Percentiles rank a stretch among this genome's conserved stretches.
Conservation (phyloP, 2,888 invertebrate species). For the Galerucella nymphaeae region DNA sequence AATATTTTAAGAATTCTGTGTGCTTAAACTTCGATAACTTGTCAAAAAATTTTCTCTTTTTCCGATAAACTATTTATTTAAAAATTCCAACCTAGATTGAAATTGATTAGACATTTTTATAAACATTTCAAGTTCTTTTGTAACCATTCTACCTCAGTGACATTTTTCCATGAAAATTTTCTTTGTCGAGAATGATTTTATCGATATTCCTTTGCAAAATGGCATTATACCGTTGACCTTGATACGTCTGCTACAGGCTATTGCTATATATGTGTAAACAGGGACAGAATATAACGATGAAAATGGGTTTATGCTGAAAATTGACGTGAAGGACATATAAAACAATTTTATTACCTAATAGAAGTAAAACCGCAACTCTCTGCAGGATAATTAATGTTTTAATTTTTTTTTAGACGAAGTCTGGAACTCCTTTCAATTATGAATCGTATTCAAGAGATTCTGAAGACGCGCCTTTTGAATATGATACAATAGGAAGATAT, state of each 20-base stretch:
- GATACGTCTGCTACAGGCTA: background rate
- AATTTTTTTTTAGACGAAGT: conserved; percentile 18
- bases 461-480: conserved; percentile 20
- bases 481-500: conserved; percentile 33
- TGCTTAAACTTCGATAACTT: no score
- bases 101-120: no score
- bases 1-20: no score
- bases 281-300: conserved; percentile 2
- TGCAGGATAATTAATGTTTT: no score
- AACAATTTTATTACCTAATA: background rate
- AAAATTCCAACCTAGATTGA: no score
- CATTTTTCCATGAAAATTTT: background rate
- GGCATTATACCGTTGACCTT: background rate
- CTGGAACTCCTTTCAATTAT: conserved; percentile 26
- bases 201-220: conserved; percentile 1
- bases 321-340: conserved; percentile 4
- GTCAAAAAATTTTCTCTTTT: no score
- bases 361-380: no score
- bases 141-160: background rate
- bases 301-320: background rate
- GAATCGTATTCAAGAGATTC: conserved; percentile 23
- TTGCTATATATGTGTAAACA: background rate
- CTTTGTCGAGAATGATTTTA: background rate
- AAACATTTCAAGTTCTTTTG: background rate
- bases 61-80: no score